Percentiles rank a stretch among this genome's conserved stretches.
Conservation (phyloP, 2,113 vertebrate genomes). For the Heterotis niloticus region DNA sequence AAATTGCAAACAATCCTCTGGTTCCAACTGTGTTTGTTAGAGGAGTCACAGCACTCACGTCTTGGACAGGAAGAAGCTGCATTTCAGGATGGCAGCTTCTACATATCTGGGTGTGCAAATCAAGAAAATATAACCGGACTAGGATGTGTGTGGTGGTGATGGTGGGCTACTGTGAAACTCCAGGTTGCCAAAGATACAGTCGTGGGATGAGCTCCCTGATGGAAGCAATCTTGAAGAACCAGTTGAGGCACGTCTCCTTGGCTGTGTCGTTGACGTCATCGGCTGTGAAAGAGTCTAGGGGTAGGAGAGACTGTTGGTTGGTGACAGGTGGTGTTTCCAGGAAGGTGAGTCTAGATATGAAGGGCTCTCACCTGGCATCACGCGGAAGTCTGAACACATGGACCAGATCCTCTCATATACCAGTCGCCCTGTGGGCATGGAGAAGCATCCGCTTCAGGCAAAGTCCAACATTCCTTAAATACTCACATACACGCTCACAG, state of each 20-base stretch:
- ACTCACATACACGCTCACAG: neutral
- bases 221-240: conserved; percentile 99
- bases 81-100: conserved; percentile 92
- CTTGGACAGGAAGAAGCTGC: conserved; percentile 87
- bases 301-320: neutral
- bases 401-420: conserved; percentile 91
- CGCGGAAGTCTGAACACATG: conserved; percentile 78
- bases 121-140: conserved; percentile 54
- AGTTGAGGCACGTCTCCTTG: conserved; percentile 97
- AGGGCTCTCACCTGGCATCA: conserved; percentile 69
- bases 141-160: neutral
- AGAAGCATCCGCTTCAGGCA: too few relatives aligned
- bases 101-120: conserved; percentile 75
- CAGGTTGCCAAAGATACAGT: conserved; percentile 79
- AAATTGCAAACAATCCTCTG: too few relatives aligned
- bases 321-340: neutral
- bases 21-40: too few relatives aligned
- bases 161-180: neutral
- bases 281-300: conserved; percentile 79
- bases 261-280: conserved; percentile 88
- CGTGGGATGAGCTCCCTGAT: conserved; percentile 93
- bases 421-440: conserved; percentile 70
- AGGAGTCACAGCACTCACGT: conserved; percentile 55
- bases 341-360: neutral
- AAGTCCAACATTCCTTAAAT: neutral